These are phyloP conservation scores for Eulithis prunata DNA, from an alignment of 2,888 invertebrate genomes.

Conservation along the genomic window DNA sequence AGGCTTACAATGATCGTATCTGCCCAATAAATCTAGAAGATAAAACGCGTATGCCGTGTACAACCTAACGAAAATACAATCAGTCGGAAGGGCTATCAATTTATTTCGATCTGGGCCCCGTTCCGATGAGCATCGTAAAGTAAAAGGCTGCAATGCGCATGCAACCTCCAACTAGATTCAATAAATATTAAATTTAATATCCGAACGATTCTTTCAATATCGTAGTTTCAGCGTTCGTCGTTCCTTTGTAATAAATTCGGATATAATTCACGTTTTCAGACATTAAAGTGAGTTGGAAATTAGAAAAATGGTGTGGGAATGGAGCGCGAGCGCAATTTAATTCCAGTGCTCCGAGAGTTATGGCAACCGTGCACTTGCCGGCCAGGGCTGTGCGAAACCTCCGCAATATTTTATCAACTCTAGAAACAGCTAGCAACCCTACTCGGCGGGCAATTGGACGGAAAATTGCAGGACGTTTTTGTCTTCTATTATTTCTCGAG, in stretches of 20 bases:
- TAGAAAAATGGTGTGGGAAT: conserved; percentile 77
- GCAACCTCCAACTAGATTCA: conserved; percentile 31
- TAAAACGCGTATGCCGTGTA: conserved; percentile 55
- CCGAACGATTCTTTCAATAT: conserved; percentile 34
- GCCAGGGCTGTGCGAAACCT: conserved; percentile 57
- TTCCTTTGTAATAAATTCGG: conserved; percentile 22
- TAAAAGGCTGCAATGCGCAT: conserved; percentile 43
- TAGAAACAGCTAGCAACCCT: conserved; percentile 45
- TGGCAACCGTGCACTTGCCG: conserved; percentile 67
- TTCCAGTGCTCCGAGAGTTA: conserved; percentile 68
- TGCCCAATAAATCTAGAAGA: conserved; percentile 79
- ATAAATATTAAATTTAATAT: conserved; percentile 34
- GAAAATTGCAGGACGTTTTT: conserved; percentile 65
- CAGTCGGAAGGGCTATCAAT: conserved; percentile 53
- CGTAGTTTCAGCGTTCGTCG: conserved; percentile 3
- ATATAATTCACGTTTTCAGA: conserved; percentile 25
- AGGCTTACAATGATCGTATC: conserved; percentile 75
- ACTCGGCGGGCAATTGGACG: conserved; percentile 57
- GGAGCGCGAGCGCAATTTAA: conserved; percentile 70
- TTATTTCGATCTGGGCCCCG: conserved; percentile 53
- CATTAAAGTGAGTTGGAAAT: conserved; percentile 63
- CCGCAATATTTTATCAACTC: conserved; percentile 36
- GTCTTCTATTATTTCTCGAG: conserved; percentile 49
- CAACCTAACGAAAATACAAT: conserved; percentile 59
- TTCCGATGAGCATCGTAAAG: conserved; percentile 53